Percentiles rank a stretch among this genome's conserved stretches.
Conservation (phyloP, 2,113 vertebrate species). For the Grammomys surdaster region DNA sequence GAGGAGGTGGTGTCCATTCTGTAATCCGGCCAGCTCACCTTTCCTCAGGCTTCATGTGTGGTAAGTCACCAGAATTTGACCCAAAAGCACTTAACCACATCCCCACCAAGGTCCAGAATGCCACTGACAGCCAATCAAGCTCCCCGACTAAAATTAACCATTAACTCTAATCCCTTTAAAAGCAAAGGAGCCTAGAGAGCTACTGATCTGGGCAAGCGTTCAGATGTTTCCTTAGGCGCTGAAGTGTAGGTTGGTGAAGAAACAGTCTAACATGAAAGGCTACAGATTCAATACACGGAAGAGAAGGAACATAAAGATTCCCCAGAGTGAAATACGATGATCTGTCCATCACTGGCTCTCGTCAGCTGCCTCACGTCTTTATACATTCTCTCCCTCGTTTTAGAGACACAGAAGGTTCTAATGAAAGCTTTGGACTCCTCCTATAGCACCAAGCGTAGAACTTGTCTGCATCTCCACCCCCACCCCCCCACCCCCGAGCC, state of each 20-base stretch:
- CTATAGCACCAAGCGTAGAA: neutral
- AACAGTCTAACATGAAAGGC: neutral
- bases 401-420: neutral
- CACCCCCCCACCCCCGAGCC: accelerated
- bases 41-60: neutral
- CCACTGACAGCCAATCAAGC: neutral
- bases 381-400: neutral
- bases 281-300: neutral
- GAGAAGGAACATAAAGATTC: neutral
- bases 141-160: conserved; percentile 9
- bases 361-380: neutral
- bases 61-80: conserved; percentile 73
- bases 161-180: neutral
- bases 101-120: neutral
- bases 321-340: neutral
- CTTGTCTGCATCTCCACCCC: neutral
- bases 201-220: neutral
- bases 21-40: conserved; percentile 21
- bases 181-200: neutral
- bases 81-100: conserved; percentile 58
- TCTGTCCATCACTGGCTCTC: neutral
- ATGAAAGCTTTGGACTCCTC: neutral
- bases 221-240: neutral
- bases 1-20: conserved; percentile 51
- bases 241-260: neutral